These are phyloP conservation scores for Prinia subflava DNA, from an alignment of 2,113 vertebrate genomes.

Conservation along the genomic window DNA sequence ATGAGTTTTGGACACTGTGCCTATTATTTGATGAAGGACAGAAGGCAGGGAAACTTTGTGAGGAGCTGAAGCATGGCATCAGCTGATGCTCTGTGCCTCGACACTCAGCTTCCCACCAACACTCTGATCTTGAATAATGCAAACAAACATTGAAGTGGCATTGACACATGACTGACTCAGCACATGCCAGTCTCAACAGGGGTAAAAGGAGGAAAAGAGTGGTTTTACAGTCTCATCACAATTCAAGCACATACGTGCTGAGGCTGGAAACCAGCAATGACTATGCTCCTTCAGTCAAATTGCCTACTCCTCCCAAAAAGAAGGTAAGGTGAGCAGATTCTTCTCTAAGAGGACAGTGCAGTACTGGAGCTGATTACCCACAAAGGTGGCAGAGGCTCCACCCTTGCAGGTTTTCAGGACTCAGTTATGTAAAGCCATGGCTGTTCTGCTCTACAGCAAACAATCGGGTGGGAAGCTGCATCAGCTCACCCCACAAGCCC, in stretches of 20 bases:
- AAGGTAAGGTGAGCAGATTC: not conserved
- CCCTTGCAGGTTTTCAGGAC: not conserved
- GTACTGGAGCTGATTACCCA: not conserved
- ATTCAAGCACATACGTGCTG: not conserved
- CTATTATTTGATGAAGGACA: constrained; percentile 8
- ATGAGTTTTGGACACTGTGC: not conserved
- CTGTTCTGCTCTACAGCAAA: not conserved
- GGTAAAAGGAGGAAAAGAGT: not conserved
- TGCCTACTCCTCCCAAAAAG: not conserved
- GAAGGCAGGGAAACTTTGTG: not conserved
- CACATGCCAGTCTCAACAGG: not conserved
- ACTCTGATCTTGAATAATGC: not conserved
- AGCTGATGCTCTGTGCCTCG: not conserved
- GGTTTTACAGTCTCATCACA: not conserved
- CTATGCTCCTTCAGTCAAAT: not conserved
- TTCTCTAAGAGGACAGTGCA: not conserved
- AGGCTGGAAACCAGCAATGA: not conserved
- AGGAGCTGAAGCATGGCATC: constrained; percentile 19
- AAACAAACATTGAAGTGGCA: not conserved
- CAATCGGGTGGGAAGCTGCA: accelerated
- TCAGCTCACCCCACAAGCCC: not conserved
- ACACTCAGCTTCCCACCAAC: not conserved
- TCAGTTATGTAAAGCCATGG: not conserved
- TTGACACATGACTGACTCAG: not conserved
- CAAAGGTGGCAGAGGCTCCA: not conserved